Evolutionary conservation across 2,888 invertebrate genomes (phyloP), one percentile per base, ranked within the genome.

Genomic region (Embidobia sp.): DNA sequence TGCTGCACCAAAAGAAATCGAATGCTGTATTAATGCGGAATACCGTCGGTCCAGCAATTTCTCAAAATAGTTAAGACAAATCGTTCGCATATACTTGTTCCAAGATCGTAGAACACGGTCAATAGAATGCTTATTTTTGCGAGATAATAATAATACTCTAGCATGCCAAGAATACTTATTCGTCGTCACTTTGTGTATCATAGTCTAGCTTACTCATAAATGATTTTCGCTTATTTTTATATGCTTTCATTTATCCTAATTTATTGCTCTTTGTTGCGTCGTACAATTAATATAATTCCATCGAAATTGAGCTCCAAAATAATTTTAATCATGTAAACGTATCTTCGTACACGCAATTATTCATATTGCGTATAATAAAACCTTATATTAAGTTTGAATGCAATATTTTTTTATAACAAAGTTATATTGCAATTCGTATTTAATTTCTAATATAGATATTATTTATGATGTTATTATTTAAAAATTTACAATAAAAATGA

Each of bases 11-110:
- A 13, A 33, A 13, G 11, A 37, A 37, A 37, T 1, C 16, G 15
- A 37, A 37, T 15, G 6, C 16, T 8, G 37, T 11, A 37, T 10
- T 16, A 37, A 37, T 16, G 6, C 15, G 37, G 6, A 7, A 16
- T 16, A 16, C 37, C 2, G 2, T 66, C 72, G 78, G 69, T 77
- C 67, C 66, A 78, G 82, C 81, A 81, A 83, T 83, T 84, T 82
- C 84, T 84, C 80, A 84, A 85, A 85, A 84, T 85, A 85, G 83
- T 79, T 75, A 78, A 79, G 79, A 84, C 83, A 84, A 85, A 84
- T 85, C 83, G 81, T 61, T 73, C 72, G 46, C 55, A 33, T 75
- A 75, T 63, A 55, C 67, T 64, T 64, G 63, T 64, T 76, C 75
- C 69, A 64, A 70, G 74, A 78, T 75, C 70, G 57, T 53, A 69